These are phyloP conservation scores for Perca flavescens DNA, from an alignment of 2,113 vertebrate species.

Conservation along the genomic window DNA sequence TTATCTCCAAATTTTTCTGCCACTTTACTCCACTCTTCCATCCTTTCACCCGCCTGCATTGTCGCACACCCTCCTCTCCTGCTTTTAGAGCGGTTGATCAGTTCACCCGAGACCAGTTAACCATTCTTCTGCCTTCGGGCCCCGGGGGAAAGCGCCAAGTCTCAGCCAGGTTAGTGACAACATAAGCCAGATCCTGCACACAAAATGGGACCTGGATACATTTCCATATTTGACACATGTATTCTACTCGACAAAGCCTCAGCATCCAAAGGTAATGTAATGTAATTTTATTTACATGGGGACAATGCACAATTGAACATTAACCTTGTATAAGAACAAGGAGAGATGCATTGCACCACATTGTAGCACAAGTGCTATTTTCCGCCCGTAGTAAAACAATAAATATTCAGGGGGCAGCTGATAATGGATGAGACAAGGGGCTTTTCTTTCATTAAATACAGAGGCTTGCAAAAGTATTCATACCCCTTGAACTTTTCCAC, in stretches of 20 bases:
- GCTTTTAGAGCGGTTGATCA: constrained; percentile 80
- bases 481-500: too few species aligned
- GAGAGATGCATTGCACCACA: too few species aligned
- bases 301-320: too few species aligned
- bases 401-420: background rate
- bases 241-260: background rate
- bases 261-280: background rate
- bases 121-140: constrained; percentile 78
- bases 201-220: background rate
- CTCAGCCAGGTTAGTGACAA: constrained; percentile 83
- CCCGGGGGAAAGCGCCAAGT: constrained; percentile 78
- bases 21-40: constrained; percentile 17
- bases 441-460: background rate
- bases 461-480: too few species aligned
- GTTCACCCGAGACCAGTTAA: constrained; percentile 79
- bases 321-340: too few species aligned
- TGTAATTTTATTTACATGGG: too few species aligned
- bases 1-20: constrained; percentile 29
- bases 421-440: background rate
- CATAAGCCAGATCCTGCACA: constrained; percentile 19
- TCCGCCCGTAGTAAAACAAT: too few species aligned
- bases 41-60: constrained; percentile 57
- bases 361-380: too few species aligned
- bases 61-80: constrained; percentile 67
- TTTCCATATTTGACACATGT: constrained; percentile 1